Evolutionary conservation across 2,113 vertebrate genomes (phyloP).

Genomic region (Cryptoleucopteryx plumbea): DNA sequence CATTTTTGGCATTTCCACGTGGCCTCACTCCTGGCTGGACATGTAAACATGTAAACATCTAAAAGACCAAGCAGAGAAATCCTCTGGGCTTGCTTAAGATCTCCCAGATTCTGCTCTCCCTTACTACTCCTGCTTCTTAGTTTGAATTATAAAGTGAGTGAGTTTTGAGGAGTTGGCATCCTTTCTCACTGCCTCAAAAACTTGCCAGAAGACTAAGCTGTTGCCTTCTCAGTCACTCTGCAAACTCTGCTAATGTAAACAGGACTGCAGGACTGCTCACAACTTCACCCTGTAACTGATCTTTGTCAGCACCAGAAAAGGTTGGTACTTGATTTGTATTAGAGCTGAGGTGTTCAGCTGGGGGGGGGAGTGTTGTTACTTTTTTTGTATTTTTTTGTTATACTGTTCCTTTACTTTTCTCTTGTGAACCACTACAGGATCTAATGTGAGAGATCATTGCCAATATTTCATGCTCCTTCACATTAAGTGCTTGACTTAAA

Average conservation of each 20-base stretch:
- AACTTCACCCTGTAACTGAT: not conserved
- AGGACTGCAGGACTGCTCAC: not conserved
- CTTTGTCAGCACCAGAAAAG: not conserved
- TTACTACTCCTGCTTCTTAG: not conserved
- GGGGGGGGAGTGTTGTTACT: too few species aligned
- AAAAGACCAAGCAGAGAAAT: not conserved
- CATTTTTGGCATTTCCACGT: not conserved
- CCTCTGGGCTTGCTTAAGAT: not conserved
- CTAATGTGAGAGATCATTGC: not conserved
- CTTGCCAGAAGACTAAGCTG: not conserved
- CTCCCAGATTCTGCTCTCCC: not conserved
- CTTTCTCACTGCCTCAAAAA: not conserved
- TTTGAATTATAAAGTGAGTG: not conserved
- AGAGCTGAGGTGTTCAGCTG: not conserved
- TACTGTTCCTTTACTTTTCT: not conserved
- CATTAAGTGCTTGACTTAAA: not conserved
- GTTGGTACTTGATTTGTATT: not conserved
- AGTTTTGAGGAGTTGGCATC: not conserved
- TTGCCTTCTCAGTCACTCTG: not conserved
- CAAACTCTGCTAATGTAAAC: not conserved
- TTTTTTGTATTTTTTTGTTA: not conserved
- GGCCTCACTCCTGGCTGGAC: rapidly evolving
- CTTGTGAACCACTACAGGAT: not conserved
- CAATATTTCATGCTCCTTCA: not conserved
- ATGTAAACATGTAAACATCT: not conserved